Conservation (phyloP, 2,797 vertebrate genomes). For the Lagorchestes hirsutus region DNA sequence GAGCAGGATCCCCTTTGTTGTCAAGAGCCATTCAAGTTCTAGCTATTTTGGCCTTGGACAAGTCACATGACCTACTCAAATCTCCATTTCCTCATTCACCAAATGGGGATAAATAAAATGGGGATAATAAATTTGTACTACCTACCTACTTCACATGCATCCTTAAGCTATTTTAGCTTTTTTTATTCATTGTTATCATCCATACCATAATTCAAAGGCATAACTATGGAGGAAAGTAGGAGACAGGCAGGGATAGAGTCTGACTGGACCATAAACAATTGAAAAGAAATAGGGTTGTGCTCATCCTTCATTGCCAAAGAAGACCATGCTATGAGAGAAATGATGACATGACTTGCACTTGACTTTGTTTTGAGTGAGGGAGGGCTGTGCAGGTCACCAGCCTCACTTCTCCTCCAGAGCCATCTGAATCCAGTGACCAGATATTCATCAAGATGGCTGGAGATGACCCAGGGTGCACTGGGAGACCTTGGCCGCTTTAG, state of each 20-base stretch:
- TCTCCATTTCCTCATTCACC: background rate
- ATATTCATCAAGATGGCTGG: no score
- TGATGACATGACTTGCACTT: no score
- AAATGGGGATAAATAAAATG: background rate
- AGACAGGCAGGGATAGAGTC: background rate
- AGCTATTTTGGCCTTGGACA: background rate
- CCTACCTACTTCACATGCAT: constrained; percentile 12
- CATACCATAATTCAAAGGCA: background rate
- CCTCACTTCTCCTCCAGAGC: no score
- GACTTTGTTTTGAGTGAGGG: no score
- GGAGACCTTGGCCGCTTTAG: no score
- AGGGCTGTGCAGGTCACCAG: no score
- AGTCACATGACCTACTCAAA: background rate
- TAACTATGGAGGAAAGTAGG: constrained; percentile 6
- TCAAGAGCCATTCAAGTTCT: background rate
- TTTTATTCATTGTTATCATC: constrained; percentile 21
- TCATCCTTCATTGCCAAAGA: no score
- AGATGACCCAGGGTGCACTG: no score
- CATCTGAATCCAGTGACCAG: no score
- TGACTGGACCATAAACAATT: constrained; percentile 25
- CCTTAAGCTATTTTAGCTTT: constrained; percentile 32
- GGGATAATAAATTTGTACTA: background rate
- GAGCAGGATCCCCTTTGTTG: background rate
- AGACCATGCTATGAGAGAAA: no score
- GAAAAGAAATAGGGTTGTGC: background rate